Conservation (phyloP, 2,113 vertebrate genomes). For the Nipponia nippon region DNA sequence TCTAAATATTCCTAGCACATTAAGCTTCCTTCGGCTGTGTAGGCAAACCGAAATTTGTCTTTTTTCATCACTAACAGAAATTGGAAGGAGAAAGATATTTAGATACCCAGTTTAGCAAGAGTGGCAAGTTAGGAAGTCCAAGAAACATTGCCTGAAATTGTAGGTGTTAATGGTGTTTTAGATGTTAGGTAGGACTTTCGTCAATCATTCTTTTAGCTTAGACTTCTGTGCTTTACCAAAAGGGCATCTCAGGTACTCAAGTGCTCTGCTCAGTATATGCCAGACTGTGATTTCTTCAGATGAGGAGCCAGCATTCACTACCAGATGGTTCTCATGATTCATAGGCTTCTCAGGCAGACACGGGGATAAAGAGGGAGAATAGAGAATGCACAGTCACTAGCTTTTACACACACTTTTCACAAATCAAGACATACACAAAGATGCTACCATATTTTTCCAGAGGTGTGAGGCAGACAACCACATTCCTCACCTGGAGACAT, state of each 20-base stretch:
- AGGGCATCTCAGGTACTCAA: not conserved
- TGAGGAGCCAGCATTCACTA: not conserved
- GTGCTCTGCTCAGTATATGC: rapidly evolving
- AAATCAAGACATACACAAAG: not conserved
- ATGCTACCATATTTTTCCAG: not conserved
- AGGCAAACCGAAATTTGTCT: not conserved
- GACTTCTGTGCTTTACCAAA: not conserved
- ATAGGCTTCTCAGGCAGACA: not conserved
- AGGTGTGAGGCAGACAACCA: not conserved
- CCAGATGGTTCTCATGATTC: not conserved
- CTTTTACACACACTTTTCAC: not conserved
- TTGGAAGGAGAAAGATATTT: not conserved
- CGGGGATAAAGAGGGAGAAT: not conserved
- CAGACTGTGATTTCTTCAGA: not conserved
- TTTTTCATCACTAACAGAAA: not conserved
- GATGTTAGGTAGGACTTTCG: not conserved
- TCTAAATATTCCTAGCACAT: not conserved
- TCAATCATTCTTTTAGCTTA: not conserved
- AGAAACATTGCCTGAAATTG: not conserved
- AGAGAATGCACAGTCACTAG: not conserved
- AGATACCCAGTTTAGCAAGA: not conserved
- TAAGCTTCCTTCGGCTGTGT: not conserved
- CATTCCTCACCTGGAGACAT: not conserved
- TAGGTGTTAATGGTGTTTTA: not conserved
- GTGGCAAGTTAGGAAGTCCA: not conserved